Evolutionary conservation across 2,888 invertebrate genomes (phyloP), one percentile per base, ranked within the genome.

Genomic region (Pandemis heparana): DNA sequence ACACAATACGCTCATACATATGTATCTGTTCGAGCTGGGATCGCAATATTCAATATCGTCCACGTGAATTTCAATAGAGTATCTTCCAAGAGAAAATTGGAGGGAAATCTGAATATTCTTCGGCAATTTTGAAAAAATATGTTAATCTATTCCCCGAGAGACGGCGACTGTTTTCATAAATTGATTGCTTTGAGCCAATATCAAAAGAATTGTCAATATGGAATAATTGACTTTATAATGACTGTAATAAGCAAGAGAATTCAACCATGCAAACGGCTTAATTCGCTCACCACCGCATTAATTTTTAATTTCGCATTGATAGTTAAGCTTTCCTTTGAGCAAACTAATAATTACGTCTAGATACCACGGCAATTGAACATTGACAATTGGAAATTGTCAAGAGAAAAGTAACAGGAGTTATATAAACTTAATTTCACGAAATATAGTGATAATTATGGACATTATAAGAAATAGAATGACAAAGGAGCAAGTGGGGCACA

Each of bases 31-130:
- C 77, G 81, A 83, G 81, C 80, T 83, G 83, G 77, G 84, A 85
- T 86, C 83, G 83, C 84, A 89, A 90, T 90, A 89, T 91, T 92
- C 89, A 91, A 92, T 90, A 90, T 83, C 78, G 81, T 86, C 87
- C 87, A 87, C 85, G 86, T 84, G 88, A 89, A 90, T 89, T 88
- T 87, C 85, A 91, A 91, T 89, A 83, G 85, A 90, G 87, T 86
- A 87, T 86, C 87, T 89, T 89, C 85, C 81, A 85, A 85, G 84
- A 85, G 88, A 88, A 91, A 90, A 92, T 91, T 91, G 89, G 85
- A 89, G 83, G 84, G 81, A 87, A 87, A 89, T 91, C 90, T 91
- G 91, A 92, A 92, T 92, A 92, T 92, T 91, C 92, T 82, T 82
- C 84, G 84, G 81, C 86, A 87, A 88, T 90, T 89, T 87, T 80